Evolutionary conservation across 2,797 vertebrate species (phyloP), one percentile per base, ranked within the genome.

Genomic region (Danio tinwini): DNA sequence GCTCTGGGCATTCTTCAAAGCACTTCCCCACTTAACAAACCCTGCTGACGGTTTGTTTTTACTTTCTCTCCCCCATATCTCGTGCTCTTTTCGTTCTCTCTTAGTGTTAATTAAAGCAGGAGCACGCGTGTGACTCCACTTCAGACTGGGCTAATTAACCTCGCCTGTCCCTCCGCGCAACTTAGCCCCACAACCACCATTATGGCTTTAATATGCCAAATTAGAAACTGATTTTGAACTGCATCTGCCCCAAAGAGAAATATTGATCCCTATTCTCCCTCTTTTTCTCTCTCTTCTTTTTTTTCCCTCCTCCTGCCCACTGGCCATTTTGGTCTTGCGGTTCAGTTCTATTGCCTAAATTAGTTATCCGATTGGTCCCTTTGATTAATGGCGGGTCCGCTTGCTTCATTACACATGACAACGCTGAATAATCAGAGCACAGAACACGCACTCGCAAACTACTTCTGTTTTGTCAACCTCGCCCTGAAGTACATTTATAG

Each of bases 281-380:
- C 86, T 80, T 58, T 63, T 61, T 80, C 37, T 80, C 79, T 69
- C 68, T 73, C 37, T 64, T 69, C 68, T 74, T 19, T 59, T 40
- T 44, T 81, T 79, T 81, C 76, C 74, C 62, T 90, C 91, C 89
- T 90, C 90, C 91, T 74, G 93, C 95, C 93, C 92, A 94, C 93
- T 93, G 93, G 94, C 94, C 93, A 88, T 91, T 91, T 29, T 91
- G 94, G 93, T 95, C 94, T 91, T 92, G 93, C 93, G 93, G 94
- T 96, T 94, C 92, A 94, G 94, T 87, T 95, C 94, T 95, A 95
- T 95, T 93, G 94, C 94, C 94, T 94, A 95, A 96, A 95, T 96
- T 94, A 96, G 95, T 95, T 95, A 96, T 95, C 95, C 94, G 94
- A 95, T 96, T 94, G 94, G 95, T 93, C 92, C 92, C 90, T 94